A percentile compares a stretch with the other conserved stretches of the same genome.
These are phyloP conservation scores for Andrena cerasifolii DNA, from an alignment of 1,140 invertebrate genomes.

Conservation along the genomic window DNA sequence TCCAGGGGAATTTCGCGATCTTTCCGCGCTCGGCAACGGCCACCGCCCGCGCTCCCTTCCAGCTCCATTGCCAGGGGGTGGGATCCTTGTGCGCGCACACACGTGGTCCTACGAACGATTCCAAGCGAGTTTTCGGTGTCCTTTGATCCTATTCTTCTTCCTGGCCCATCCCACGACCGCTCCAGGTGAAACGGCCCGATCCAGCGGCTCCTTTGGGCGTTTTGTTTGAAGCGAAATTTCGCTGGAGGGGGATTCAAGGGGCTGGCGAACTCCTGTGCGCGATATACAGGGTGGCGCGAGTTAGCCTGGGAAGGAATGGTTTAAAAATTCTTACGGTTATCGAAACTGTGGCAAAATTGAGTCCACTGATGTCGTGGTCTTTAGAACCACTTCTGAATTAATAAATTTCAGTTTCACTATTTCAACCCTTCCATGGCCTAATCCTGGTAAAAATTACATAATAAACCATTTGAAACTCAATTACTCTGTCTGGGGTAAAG, in stretches of 20 bases:
- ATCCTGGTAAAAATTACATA: too few relatives aligned
- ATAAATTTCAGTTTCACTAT: too few relatives aligned
- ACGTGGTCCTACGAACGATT: constrained; percentile 16
- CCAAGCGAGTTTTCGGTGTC: constrained; percentile 34
- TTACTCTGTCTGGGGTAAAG: too few relatives aligned
- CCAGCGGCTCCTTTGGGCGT: background rate
- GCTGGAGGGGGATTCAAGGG: background rate
- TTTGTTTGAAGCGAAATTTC: constrained; percentile 15
- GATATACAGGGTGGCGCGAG: too few relatives aligned
- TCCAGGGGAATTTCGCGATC: constrained; percentile 12
- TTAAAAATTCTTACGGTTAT: background rate
- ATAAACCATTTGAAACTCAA: too few relatives aligned
- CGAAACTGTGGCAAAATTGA: too few relatives aligned
- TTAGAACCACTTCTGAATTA: too few relatives aligned
- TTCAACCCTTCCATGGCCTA: too few relatives aligned
- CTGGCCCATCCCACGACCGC: background rate
- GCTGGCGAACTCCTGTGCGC: background rate
- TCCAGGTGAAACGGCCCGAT: constrained; percentile 15
- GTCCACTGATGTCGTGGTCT: too few relatives aligned
- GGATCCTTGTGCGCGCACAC: background rate
- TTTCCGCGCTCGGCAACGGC: constrained; percentile 32
- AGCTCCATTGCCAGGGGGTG: too few relatives aligned
- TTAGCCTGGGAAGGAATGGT: background rate
- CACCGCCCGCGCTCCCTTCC: background rate
- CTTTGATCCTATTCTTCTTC: constrained; percentile 48